phyloP scores from a whole-genome alignment of 2,888 invertebrate genomes.

The Geotrupes spiniger region DNA sequence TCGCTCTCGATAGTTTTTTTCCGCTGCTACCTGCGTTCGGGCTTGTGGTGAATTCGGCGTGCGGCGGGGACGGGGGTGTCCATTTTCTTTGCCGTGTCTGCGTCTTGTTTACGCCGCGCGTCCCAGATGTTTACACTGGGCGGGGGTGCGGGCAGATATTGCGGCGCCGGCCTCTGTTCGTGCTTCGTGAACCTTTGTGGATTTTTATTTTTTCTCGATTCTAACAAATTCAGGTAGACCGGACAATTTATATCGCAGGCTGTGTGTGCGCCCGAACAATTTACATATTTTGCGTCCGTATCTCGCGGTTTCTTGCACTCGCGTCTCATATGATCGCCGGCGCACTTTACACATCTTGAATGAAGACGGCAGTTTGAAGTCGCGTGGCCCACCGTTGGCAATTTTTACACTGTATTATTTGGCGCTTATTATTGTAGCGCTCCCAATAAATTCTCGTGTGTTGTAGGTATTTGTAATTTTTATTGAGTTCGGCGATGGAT shows the following conservation, averaged over 20 bases:
- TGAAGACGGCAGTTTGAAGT: conserved; percentile 9
- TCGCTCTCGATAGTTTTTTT: neutral
- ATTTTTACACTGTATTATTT: conserved; percentile 15
- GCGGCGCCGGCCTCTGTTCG: neutral
- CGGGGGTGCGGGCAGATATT: too few relatives aligned
- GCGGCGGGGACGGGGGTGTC: too few relatives aligned
- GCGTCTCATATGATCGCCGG: conserved; percentile 4
- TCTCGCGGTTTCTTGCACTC: conserved; percentile 11
- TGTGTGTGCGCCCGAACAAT: too few relatives aligned
- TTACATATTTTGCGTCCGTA: conserved; percentile 13
- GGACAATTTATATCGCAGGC: conserved; percentile 13
- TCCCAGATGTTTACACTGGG: too few relatives aligned
- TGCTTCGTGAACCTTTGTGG: too few relatives aligned
- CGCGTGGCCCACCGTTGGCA: conserved; percentile 21
- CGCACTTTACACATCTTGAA: conserved; percentile 15
- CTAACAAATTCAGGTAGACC: neutral
- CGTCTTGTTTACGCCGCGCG: too few relatives aligned
- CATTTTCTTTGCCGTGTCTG: too few relatives aligned
- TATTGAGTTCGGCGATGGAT: neutral
- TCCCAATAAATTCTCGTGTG: neutral
- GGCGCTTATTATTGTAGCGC: neutral
- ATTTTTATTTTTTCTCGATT: neutral
- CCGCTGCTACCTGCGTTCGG: too few relatives aligned
- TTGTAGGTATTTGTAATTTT: conserved; percentile 1
- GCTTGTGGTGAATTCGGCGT: too few relatives aligned